Percentiles rank a stretch among this genome's conserved stretches.
Evolutionary conservation across 2,113 vertebrate genomes (phyloP).

Genomic region (Nansenia antarctica): DNA sequence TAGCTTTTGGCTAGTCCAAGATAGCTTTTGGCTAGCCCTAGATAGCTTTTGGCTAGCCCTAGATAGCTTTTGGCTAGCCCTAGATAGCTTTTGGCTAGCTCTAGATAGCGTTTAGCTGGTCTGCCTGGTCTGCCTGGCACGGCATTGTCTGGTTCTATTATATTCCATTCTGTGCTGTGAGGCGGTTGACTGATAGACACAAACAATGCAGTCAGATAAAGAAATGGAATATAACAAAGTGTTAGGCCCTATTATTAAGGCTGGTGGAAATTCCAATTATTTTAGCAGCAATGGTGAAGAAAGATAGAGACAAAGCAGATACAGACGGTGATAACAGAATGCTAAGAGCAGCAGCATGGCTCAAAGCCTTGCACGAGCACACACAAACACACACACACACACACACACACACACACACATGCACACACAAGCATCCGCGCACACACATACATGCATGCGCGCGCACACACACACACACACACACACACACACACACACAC

Average conservation of each 20-base stretch:
- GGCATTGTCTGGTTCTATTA: background rate
- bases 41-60: background rate
- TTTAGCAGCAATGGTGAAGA: background rate
- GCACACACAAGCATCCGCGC: too few relatives aligned
- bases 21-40: background rate
- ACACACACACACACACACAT: too few relatives aligned
- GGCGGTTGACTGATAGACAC: background rate
- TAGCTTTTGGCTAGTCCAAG: too few relatives aligned
- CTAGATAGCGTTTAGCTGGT: background rate
- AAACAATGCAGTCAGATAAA: background rate
- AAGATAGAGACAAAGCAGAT: background rate
- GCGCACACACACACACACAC: too few relatives aligned
- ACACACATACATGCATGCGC: too few relatives aligned
- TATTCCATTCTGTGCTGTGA: background rate
- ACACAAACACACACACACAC: too few relatives aligned
- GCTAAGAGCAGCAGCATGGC: background rate
- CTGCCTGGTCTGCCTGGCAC: too few relatives aligned
- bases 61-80: too few relatives aligned
- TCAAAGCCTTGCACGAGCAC: background rate
- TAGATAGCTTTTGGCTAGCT: background rate
- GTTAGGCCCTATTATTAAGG: background rate
- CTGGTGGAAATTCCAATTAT: background rate
- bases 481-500: too few relatives aligned
- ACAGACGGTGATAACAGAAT: background rate
- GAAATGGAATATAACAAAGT: background rate